These are phyloP conservation scores for Chloroceryle amazona DNA, from an alignment of 2,797 vertebrate genomes.

Conservation along the genomic window DNA sequence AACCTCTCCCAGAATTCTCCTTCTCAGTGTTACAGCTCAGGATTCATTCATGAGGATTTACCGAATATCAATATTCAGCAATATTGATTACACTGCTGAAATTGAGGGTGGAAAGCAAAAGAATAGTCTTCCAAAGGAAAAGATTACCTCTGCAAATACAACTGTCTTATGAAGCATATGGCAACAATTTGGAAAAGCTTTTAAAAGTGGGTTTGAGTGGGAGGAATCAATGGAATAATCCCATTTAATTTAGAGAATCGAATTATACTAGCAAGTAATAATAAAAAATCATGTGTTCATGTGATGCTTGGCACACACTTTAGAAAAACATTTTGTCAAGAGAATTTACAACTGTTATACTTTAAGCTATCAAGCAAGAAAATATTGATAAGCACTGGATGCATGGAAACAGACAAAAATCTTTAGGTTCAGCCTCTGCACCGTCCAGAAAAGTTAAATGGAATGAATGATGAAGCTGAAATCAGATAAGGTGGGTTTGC, in stretches of 20 bases:
- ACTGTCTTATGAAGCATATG: not conserved
- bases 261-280: not conserved
- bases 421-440: not conserved
- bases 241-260: not conserved
- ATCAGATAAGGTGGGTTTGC: not conserved
- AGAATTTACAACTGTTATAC: not conserved
- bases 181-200: not conserved
- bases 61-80: not conserved
- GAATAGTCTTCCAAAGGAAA: not conserved
- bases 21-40: not conserved
- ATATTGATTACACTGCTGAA: not conserved
- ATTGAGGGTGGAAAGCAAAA: not conserved
- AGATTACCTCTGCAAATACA: not conserved
- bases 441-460: not conserved
- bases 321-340: not conserved
- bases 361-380: not conserved
- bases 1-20: not conserved
- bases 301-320: not conserved
- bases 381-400: not conserved
- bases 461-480: not conserved
- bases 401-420: not conserved
- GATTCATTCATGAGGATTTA: not conserved
- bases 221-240: not conserved
- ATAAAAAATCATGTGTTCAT: not conserved
- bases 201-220: not conserved